Percentiles rank a stretch among this genome's conserved stretches.
phyloP scores from a whole-genome alignment of 2,797 vertebrate genomes.

The Enteromius mattozi region DNA sequence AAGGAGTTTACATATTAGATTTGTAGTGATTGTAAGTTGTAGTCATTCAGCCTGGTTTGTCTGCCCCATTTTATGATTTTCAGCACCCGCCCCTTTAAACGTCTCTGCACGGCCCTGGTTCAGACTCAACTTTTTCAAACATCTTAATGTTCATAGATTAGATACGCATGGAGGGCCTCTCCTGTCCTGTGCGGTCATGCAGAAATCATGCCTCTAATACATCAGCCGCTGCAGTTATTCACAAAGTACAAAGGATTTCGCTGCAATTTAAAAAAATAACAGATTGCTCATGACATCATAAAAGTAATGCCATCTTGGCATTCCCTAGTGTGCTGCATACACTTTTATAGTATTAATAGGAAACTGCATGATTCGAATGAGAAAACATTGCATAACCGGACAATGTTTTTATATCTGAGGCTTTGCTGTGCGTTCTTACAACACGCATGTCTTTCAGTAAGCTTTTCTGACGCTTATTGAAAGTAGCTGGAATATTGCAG shows the following conservation, averaged over 20 bases:
- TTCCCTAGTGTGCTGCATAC: neutral
- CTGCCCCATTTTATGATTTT: too few relatives aligned
- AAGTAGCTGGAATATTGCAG: too few relatives aligned
- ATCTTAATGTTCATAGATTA: conserved; percentile 12
- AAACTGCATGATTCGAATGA: neutral
- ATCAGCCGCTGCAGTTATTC: neutral
- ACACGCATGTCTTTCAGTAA: neutral
- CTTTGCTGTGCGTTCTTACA: neutral
- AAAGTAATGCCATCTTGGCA: neutral
- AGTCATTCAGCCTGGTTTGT: too few relatives aligned
- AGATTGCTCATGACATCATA: too few relatives aligned
- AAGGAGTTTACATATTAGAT: too few relatives aligned
- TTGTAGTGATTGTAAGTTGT: too few relatives aligned
- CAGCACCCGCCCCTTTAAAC: too few relatives aligned
- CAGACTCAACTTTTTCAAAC: conserved; percentile 6
- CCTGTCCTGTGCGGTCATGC: conserved; percentile 15
- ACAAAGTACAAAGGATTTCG: neutral
- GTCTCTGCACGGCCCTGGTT: too few relatives aligned
- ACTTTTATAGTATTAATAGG: neutral
- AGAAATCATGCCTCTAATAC: conserved; percentile 24
- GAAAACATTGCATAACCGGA: neutral
- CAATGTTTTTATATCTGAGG: neutral
- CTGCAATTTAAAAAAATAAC: neutral
- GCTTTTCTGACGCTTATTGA: too few relatives aligned
- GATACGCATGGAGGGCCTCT: conserved; percentile 13